Conservation (phyloP, 92 coral and sea anemone genomes). For the Anthopleura xanthogrammica region DNA sequence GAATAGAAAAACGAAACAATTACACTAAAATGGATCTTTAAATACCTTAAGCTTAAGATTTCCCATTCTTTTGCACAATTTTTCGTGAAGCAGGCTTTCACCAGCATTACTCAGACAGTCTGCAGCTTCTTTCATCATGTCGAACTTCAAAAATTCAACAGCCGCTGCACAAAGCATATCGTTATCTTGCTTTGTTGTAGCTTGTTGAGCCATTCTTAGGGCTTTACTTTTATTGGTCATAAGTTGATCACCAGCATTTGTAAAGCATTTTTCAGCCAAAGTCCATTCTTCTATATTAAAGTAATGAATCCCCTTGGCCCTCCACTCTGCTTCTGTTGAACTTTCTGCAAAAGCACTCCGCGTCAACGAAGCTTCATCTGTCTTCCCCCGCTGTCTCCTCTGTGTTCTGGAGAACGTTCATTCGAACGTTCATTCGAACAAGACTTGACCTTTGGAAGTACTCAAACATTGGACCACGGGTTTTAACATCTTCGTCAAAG, state of each 20-base stretch:
- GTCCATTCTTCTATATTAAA: constrained; percentile 75
- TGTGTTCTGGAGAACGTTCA: constrained; percentile 31
- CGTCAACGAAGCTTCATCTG: constrained; percentile 38
- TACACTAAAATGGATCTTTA: neutral
- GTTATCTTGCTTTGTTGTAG: constrained; percentile 50
- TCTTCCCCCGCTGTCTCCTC: constrained; percentile 6
- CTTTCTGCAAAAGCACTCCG: constrained; percentile 63
- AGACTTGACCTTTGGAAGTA: constrained; percentile 71
- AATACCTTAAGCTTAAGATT: constrained; percentile 39
- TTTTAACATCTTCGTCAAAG: constrained; percentile 86
- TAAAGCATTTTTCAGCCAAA: constrained; percentile 78
- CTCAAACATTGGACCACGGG: constrained; percentile 88
- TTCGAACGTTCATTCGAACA: constrained; percentile 59
- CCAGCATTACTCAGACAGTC: constrained; percentile 73
- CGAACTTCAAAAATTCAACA: constrained; percentile 66
- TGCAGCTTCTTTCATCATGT: constrained; percentile 73
- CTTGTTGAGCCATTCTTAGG: constrained; percentile 71
- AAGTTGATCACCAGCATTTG: constrained; percentile 56
- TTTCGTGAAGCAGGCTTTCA: constrained; percentile 70
- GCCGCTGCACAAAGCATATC: constrained; percentile 73
- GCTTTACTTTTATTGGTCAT: constrained; percentile 77
- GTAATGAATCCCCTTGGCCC: constrained; percentile 64
- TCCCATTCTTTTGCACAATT: constrained; percentile 59
- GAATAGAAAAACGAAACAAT: neutral
- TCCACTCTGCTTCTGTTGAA: constrained; percentile 77